phyloP scores from a whole-genome alignment of 2,113 vertebrate genomes.

The Petromus typicus region DNA sequence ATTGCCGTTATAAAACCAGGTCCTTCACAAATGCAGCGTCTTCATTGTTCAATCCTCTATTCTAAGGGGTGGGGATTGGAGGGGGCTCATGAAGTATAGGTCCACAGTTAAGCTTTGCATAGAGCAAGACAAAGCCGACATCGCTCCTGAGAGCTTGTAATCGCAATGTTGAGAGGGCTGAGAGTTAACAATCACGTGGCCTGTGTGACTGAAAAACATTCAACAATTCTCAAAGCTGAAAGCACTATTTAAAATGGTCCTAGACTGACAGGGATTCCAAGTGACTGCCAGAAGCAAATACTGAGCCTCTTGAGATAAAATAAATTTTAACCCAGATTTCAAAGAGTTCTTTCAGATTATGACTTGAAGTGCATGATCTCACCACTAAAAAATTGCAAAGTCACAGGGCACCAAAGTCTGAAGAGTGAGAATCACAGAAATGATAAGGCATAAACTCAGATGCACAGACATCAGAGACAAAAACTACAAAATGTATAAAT shows the following conservation, averaged over 20 bases:
- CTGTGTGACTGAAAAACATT: not conserved
- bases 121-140: not conserved
- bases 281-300: slow-evolving; percentile 32
- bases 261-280: not conserved
- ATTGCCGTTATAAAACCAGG: not conserved
- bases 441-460: not conserved
- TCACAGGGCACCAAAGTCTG: slow-evolving; percentile 7
- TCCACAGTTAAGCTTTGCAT: not conserved
- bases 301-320: slow-evolving; percentile 13
- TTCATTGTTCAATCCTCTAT: not conserved
- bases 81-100: too few species aligned
- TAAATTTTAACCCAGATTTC: slow-evolving; percentile 37
- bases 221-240: not conserved
- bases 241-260: not conserved
- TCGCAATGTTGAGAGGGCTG: not conserved
- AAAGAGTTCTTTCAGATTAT: not conserved
- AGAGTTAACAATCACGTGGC: not conserved
- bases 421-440: slow-evolving; percentile 5
- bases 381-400: not conserved
- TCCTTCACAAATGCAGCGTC: not conserved
- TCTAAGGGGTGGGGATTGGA: not conserved
- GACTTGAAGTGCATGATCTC: slow-evolving; percentile 34
- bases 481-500: not conserved
- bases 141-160: not conserved
- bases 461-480: not conserved